Evolutionary conservation across 2,888 invertebrate species (phyloP), one percentile per base, ranked within the genome.

Genomic region (Drosophila trichaetosa): DNA sequence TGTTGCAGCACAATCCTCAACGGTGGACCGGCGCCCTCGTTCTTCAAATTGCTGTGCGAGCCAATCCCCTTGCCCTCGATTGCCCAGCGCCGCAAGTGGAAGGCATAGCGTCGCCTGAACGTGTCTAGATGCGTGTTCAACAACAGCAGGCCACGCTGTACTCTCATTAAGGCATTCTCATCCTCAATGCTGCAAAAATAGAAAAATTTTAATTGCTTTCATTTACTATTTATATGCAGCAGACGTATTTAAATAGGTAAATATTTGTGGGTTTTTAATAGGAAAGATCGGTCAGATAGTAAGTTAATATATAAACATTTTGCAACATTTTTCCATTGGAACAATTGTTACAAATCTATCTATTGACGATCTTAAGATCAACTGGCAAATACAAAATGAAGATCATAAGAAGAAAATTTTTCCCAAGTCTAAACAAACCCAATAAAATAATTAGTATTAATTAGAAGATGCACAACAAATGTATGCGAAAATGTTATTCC

Each of bases 81-180:
- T 40, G 97, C 96, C 98, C 98, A 98, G 78, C 97, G 96, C 13
- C 98, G 95, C 78, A 98, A 94, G 93, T 98, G 97, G 93, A 97
- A 98, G 7, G 98, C 97, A 92, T 98, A 98, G 74, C 97, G 95
- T 84, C 97, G 94, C 69, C 97, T 95, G 92, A 98, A 99, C 2
- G 97, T 97, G 93, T 99, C 98, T 86, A 99, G 94, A 94, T 99
- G 99, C 0, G 98, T 98, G 92, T 98, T 97, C 63, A 99, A 94
- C 54, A 99, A 93, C 76, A 98, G 93, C 58, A 99, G 93, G 38
- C 98, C 98, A 82, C 98, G 95, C 93, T 99, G 98, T 76, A 99
- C 97, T 73, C 98, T 96, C 88, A 98, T 95, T 59, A 99, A 92
- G 66, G 97, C 97, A 6, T 96, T 95, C 85, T 98, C 98, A 87